phyloP scores from a whole-genome alignment of 2,888 invertebrate genomes.

The Theretra japonica region DNA sequence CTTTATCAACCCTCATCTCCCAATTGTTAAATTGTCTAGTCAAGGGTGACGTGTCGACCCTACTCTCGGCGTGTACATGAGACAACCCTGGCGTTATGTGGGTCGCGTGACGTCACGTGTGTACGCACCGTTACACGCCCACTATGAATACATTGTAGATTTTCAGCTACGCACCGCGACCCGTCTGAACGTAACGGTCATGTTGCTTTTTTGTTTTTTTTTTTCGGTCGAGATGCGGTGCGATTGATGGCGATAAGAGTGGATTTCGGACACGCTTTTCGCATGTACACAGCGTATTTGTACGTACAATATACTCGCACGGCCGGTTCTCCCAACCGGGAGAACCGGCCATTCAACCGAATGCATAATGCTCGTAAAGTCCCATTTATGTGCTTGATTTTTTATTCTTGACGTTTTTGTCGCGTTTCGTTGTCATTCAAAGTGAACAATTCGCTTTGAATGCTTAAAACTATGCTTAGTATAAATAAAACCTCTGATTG shows the following conservation, averaged over 20 bases:
- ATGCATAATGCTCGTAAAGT: constrained; percentile 16
- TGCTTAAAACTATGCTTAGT: not conserved
- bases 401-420: not conserved
- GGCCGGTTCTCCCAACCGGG: not conserved
- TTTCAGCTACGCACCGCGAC: constrained; percentile 34
- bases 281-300: constrained; percentile 10
- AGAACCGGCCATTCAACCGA: no score
- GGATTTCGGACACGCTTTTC: constrained; percentile 32
- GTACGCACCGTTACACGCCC: constrained; percentile 43
- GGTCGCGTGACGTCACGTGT: constrained; percentile 54
- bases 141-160: constrained; percentile 39
- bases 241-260: constrained; percentile 13
- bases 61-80: not conserved
- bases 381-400: not conserved
- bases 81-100: constrained; percentile 39
- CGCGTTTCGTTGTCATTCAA: not conserved
- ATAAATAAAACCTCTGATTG: not conserved
- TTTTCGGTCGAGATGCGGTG: constrained; percentile 22
- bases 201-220: constrained; percentile 1
- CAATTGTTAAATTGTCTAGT: not conserved
- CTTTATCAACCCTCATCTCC: not conserved
- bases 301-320: not conserved
- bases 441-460: not conserved
- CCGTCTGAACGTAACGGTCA: constrained; percentile 4
- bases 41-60: constrained; percentile 3